phyloP scores from a whole-genome alignment of 2,113 vertebrate species.

The Neodontobutis hainanensis region DNA sequence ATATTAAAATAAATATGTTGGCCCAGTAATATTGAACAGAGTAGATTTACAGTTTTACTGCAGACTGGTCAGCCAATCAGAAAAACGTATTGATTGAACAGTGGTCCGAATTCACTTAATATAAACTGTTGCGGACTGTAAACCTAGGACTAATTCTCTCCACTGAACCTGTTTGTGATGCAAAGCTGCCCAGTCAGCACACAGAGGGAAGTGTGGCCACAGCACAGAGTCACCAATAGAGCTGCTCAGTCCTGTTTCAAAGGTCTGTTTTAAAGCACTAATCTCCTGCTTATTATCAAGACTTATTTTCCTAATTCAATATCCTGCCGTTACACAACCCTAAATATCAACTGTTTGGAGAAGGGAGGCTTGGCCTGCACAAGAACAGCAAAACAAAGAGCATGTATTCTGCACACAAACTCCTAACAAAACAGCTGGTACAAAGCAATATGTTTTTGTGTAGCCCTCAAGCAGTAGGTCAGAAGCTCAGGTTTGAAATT shows the following conservation, averaged over 20 bases:
- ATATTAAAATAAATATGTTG: no score
- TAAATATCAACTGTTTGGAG: neutral
- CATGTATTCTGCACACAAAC: neutral
- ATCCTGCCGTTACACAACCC: neutral
- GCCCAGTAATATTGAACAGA: no score
- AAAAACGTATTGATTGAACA: no score
- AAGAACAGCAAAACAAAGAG: conserved; percentile 9
- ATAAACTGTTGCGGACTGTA: no score
- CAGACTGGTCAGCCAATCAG: no score
- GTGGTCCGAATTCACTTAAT: no score
- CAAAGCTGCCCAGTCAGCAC: conserved; percentile 4
- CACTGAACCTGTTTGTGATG: neutral
- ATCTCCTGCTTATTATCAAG: neutral
- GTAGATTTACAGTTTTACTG: no score
- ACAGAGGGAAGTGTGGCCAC: conserved; percentile 37
- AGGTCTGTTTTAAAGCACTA: conserved; percentile 7
- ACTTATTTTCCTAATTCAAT: conserved; percentile 14
- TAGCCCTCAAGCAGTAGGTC: neutral
- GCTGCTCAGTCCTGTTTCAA: conserved; percentile 15
- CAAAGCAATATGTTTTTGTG: neutral
- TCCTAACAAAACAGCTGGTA: neutral
- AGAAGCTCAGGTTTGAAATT: neutral
- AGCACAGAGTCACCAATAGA: conserved; percentile 11
- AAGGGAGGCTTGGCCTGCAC: neutral
- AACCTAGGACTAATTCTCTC: neutral